Conservation (phyloP, 2,888 invertebrate genomes). For the Polyploca ridens region DNA sequence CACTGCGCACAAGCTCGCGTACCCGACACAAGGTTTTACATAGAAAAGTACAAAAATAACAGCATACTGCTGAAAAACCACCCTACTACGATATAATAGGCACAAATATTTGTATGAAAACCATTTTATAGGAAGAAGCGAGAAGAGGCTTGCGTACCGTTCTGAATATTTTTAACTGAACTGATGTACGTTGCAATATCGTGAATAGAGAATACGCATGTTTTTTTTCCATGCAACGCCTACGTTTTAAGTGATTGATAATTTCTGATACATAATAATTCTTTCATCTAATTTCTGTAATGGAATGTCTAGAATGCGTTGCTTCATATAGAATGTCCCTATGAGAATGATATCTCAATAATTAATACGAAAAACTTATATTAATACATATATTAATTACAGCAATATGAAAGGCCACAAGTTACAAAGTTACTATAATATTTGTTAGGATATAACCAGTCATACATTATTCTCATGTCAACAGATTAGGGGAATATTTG, state of each 20-base stretch:
- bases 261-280: not conserved
- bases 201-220: no score
- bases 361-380: not conserved
- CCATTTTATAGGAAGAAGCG: not conserved
- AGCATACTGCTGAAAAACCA: slow-evolving; percentile 15
- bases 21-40: slow-evolving; percentile 20
- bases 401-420: slow-evolving; percentile 36
- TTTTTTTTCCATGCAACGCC: no score
- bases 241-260: not conserved
- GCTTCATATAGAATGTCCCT: not conserved
- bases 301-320: not conserved
- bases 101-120: not conserved
- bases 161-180: no score
- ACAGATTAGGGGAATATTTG: not conserved
- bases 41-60: slow-evolving; percentile 13
- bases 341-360: not conserved
- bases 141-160: not conserved
- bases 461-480: not conserved
- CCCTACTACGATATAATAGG: not conserved
- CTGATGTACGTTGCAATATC: no score
- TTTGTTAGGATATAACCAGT: not conserved
- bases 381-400: not conserved
- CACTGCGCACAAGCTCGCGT: slow-evolving; percentile 21
- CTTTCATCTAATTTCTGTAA: not conserved
- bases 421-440: slow-evolving; percentile 23